These are phyloP conservation scores for Acomys russatus DNA, from an alignment of 2,797 vertebrate species.

Conservation along the genomic window DNA sequence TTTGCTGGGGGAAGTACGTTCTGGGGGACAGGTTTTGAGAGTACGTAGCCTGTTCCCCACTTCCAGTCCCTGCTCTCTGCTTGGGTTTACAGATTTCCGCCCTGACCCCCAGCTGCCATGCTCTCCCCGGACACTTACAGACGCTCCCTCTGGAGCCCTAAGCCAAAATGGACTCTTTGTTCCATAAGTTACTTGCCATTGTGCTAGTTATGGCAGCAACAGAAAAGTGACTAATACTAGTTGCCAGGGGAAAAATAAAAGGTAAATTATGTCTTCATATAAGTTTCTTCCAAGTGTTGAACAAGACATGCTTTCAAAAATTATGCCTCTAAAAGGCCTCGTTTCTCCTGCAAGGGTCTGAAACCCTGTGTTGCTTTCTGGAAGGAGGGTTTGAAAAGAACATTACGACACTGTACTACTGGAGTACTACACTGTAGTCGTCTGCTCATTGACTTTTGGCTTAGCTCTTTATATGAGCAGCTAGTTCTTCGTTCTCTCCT, in stretches of 20 bases:
- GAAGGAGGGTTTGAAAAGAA: not conserved
- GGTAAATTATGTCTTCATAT: not conserved
- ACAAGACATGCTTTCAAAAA: not conserved
- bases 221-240: not conserved
- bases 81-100: not conserved
- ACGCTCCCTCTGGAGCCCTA: not conserved
- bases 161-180: not conserved
- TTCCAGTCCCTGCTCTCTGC: not conserved
- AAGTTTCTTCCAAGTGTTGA: not conserved
- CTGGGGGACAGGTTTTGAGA: not conserved
- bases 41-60: not conserved
- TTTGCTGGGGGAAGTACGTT: too few species aligned
- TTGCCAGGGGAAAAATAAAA: slow-evolving; percentile 49
- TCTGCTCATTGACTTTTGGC: slow-evolving; percentile 23
- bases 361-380: not conserved
- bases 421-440: not conserved
- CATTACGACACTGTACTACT: not conserved
- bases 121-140: too few species aligned
- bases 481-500: not conserved
- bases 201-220: not conserved
- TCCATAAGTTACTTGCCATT: not conserved
- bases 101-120: not conserved
- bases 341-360: slow-evolving; percentile 37
- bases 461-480: not conserved
- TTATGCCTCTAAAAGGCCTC: not conserved